A percentile compares a stretch with the other conserved stretches of the same genome.
These are phyloP conservation scores for Poecilia gillii DNA, from an alignment of 2,797 vertebrate genomes.

Conservation along the genomic window DNA sequence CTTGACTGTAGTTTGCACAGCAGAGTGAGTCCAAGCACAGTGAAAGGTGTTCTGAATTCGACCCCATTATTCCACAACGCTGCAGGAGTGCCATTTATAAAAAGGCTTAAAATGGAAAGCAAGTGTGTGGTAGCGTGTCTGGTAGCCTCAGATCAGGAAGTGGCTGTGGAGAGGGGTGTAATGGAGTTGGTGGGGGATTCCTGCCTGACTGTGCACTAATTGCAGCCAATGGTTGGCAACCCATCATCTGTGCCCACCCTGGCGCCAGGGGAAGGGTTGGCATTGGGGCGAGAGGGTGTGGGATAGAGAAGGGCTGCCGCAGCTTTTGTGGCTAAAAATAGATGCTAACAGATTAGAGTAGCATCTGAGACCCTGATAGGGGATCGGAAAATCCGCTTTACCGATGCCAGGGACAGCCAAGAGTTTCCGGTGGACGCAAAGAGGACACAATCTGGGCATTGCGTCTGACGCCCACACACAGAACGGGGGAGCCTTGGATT, in stretches of 20 bases:
- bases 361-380: slow-evolving; percentile 83
- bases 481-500: slow-evolving; percentile 52
- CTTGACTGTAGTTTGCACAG: slow-evolving; percentile 72
- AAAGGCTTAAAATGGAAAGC: slow-evolving; percentile 77
- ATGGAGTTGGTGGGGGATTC: slow-evolving; percentile 81
- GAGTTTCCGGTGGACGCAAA: slow-evolving; percentile 74
- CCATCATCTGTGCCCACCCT: slow-evolving; percentile 65
- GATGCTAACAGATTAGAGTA: slow-evolving; percentile 79
- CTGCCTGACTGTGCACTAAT: slow-evolving; percentile 83
- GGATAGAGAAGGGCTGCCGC: slow-evolving; percentile 68
- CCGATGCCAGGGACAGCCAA: slow-evolving; percentile 73
- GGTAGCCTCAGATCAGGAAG: slow-evolving; percentile 70
- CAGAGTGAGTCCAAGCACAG: slow-evolving; percentile 71
- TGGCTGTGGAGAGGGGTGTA: slow-evolving; percentile 72
- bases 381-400: slow-evolving; percentile 82
- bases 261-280: slow-evolving; percentile 67
- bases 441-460: slow-evolving; percentile 77
- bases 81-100: slow-evolving; percentile 77
- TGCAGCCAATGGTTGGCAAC: slow-evolving; percentile 77
- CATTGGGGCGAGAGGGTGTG: slow-evolving; percentile 70
- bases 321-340: slow-evolving; percentile 81
- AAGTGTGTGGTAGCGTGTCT: slow-evolving; percentile 68
- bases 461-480: slow-evolving; percentile 72
- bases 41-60: slow-evolving; percentile 71
- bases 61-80: slow-evolving; percentile 75